A percentile compares a stretch with the other conserved stretches of the same genome.
These are phyloP conservation scores for Copsychus sechellarum DNA, from an alignment of 2,113 vertebrate genomes.

Conservation along the genomic window DNA sequence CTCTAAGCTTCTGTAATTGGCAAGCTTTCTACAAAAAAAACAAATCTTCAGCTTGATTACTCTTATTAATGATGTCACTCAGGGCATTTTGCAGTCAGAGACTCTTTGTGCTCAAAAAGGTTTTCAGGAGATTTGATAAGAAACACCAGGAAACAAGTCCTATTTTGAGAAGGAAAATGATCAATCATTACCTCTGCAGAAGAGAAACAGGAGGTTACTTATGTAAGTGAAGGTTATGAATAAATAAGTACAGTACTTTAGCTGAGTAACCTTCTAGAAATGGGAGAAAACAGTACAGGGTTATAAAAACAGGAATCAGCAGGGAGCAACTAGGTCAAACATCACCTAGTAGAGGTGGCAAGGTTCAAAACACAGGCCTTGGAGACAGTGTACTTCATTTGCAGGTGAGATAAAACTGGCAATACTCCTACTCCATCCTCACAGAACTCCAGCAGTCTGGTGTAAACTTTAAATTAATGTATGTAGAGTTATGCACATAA, in stretches of 20 bases:
- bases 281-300: neutral
- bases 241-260: neutral
- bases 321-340: neutral
- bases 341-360: neutral
- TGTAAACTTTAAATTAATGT: neutral
- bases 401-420: neutral
- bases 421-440: neutral
- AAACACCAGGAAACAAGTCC: neutral
- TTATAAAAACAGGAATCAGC: neutral
- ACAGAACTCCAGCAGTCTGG: neutral
- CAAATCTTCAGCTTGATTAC: neutral
- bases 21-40: neutral
- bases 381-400: neutral
- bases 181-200: neutral
- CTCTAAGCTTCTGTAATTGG: neutral
- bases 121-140: slow-evolving; percentile 11
- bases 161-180: slow-evolving; percentile 44
- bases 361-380: neutral
- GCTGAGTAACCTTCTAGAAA: neutral
- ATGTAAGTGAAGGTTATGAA: slow-evolving; percentile 5
- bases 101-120: neutral
- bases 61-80: slow-evolving; percentile 16
- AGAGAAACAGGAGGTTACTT: slow-evolving; percentile 5
- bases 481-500: neutral
- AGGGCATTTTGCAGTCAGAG: neutral